Conservation (phyloP, 2,797 vertebrate species). For the Phalanger gymnotis region DNA sequence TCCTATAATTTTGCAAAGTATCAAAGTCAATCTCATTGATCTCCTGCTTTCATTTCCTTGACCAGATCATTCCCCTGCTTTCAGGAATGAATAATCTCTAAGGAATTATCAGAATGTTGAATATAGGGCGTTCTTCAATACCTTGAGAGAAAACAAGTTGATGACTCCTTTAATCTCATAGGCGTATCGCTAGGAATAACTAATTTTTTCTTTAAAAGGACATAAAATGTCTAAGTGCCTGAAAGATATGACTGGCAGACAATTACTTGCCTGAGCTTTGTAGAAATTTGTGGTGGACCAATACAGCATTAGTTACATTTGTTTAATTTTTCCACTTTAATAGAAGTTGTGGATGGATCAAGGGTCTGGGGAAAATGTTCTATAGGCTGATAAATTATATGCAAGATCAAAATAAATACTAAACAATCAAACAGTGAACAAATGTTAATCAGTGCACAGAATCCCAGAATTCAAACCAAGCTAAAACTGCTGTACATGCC, state of each 20-base stretch:
- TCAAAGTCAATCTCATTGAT: background rate
- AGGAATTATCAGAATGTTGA: background rate
- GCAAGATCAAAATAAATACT: constrained; percentile 77
- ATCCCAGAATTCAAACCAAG: constrained; percentile 70
- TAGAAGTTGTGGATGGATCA: constrained; percentile 55
- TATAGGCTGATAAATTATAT: constrained; percentile 78
- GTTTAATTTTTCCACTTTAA: constrained; percentile 70
- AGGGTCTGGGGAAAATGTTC: constrained; percentile 77
- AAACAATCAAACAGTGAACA: constrained; percentile 66
- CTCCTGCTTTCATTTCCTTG: background rate
- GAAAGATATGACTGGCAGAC: constrained; percentile 78
- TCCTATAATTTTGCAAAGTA: background rate
- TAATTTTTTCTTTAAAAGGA: constrained; percentile 66
- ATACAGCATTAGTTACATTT: constrained; percentile 76
- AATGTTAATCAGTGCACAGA: constrained; percentile 70
- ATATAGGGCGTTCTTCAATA: constrained; percentile 46
- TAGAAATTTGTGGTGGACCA: constrained; percentile 75
- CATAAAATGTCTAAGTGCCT: constrained; percentile 71
- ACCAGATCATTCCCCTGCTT: constrained; percentile 28
- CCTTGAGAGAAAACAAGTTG: constrained; percentile 46
- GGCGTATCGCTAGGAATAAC: constrained; percentile 73
- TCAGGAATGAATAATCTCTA: constrained; percentile 15
- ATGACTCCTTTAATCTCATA: constrained; percentile 62
- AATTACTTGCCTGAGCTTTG: constrained; percentile 77
- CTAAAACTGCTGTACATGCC: constrained; percentile 34